A percentile compares a stretch with the other conserved stretches of the same genome.
Conservation (phyloP, 35 echinoderm and acorn worm genomes). For the Ophioderma brevispina region DNA sequence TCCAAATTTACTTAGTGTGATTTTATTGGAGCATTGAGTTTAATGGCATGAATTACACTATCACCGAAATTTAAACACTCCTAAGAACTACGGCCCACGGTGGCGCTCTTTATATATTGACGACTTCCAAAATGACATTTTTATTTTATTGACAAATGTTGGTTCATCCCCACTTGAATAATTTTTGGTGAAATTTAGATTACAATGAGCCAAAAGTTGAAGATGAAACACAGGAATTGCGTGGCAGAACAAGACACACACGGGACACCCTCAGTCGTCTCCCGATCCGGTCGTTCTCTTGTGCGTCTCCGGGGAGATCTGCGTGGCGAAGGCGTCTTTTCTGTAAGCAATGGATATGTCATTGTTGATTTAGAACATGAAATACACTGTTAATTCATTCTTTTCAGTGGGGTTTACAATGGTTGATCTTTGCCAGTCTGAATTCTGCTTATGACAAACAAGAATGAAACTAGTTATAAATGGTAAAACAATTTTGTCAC, state of each 20-base stretch:
- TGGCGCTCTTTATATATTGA: neutral
- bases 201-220: neutral
- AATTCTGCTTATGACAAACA: no score
- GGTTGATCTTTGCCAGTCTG: no score
- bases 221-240: neutral
- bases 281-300: slow-evolving; percentile 89
- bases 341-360: slow-evolving; percentile 41
- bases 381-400: no score
- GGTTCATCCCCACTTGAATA: neutral
- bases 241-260: neutral
- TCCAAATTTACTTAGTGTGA: no score
- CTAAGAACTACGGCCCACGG: no score
- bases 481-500: no score
- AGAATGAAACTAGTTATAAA: no score
- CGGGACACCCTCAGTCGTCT: slow-evolving; percentile 64
- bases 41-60: no score
- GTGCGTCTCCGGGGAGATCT: slow-evolving; percentile 86
- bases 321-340: slow-evolving; percentile 95
- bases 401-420: no score
- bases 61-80: no score
- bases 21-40: no score
- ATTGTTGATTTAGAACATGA: no score
- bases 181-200: neutral
- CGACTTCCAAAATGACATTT: neutral
- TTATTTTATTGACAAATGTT: neutral